Conservation (phyloP, 2,888 invertebrate genomes). For the Seladonia tumulorum region DNA sequence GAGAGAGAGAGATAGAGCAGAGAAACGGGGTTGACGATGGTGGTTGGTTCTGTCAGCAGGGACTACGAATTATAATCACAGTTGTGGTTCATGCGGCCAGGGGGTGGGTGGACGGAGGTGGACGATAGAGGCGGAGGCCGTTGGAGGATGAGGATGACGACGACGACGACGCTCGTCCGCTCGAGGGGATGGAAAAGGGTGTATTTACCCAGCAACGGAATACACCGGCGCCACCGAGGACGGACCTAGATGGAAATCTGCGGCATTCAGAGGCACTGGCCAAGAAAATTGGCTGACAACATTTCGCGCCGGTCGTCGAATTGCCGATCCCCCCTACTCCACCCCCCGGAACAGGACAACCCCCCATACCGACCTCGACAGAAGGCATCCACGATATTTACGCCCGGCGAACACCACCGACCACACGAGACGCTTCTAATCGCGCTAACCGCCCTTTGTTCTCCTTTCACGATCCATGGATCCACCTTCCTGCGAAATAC, state of each 20-base stretch:
- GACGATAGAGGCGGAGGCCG: slow-evolving; percentile 39
- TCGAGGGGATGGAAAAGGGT: slow-evolving; percentile 78
- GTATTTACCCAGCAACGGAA: slow-evolving; percentile 72
- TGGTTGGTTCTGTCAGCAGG: slow-evolving; percentile 72
- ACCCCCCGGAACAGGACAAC: slow-evolving; percentile 20
- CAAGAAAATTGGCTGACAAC: slow-evolving; percentile 85
- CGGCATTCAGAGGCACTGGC: slow-evolving; percentile 84
- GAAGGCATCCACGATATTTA: slow-evolving; percentile 59
- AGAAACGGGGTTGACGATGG: slow-evolving; percentile 54
- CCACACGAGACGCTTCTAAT: slow-evolving; percentile 43
- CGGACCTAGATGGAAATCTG: slow-evolving; percentile 83
- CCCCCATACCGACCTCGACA: slow-evolving; percentile 11
- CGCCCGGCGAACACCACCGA: slow-evolving; percentile 46
- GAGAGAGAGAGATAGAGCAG: slow-evolving; percentile 40
- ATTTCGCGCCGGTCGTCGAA: slow-evolving; percentile 80
- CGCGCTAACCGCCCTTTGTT: slow-evolving; percentile 24
- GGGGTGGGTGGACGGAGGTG: slow-evolving; percentile 59
- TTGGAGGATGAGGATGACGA: slow-evolving; percentile 42
- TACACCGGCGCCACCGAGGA: slow-evolving; percentile 72
- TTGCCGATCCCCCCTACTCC: slow-evolving; percentile 71
- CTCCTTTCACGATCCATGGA: slow-evolving; percentile 6
- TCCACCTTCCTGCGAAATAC: neutral
- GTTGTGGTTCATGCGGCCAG: slow-evolving; percentile 81
- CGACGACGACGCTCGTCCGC: slow-evolving; percentile 67
- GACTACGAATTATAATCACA: slow-evolving; percentile 84